Percentiles rank a stretch among this genome's conserved stretches.
These are phyloP conservation scores for Rhinolophus ferrumequinum DNA, from an alignment of 2,113 vertebrate genomes.

Conservation along the genomic window DNA sequence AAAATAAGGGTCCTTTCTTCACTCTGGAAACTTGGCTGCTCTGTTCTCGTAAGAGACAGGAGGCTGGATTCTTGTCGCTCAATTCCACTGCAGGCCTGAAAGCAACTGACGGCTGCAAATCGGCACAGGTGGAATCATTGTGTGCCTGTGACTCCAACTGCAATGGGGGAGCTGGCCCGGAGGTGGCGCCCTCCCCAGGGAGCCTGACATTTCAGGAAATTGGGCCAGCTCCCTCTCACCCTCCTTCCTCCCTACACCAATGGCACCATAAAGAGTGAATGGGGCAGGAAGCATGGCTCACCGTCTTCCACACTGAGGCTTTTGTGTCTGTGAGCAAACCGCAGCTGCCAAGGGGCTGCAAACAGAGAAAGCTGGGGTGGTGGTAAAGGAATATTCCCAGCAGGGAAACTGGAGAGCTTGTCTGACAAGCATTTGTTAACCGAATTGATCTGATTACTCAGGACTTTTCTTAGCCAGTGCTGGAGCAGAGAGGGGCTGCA, in stretches of 20 bases:
- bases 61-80: not conserved
- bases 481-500: conserved; percentile 62
- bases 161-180: fast-evolving
- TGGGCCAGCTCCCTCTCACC: conserved; percentile 5
- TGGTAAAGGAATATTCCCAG: conserved; percentile 50
- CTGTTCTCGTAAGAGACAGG: not conserved
- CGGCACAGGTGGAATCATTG: not conserved
- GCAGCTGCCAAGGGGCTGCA: not conserved
- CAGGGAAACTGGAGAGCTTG: conserved; percentile 8
- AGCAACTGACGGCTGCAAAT: not conserved
- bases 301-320: conserved; percentile 1
- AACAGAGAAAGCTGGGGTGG: conserved; percentile 40
- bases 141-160: not conserved
- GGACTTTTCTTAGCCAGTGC: conserved; percentile 62
- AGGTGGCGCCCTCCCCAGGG: not conserved
- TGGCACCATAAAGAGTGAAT: not conserved
- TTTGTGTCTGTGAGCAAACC: not conserved
- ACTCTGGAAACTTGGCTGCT: not conserved
- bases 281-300: not conserved
- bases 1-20: not conserved
- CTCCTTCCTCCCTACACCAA: not conserved
- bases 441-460: conserved; percentile 71
- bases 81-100: not conserved
- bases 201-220: conserved; percentile 58
- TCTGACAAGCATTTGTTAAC: conserved; percentile 60